Evolutionary conservation across 30 jellyfish, hydroid and myxozoan species (phyloP), one percentile per base, ranked within the genome.

Genomic region (Aurelia coerulea): DNA sequence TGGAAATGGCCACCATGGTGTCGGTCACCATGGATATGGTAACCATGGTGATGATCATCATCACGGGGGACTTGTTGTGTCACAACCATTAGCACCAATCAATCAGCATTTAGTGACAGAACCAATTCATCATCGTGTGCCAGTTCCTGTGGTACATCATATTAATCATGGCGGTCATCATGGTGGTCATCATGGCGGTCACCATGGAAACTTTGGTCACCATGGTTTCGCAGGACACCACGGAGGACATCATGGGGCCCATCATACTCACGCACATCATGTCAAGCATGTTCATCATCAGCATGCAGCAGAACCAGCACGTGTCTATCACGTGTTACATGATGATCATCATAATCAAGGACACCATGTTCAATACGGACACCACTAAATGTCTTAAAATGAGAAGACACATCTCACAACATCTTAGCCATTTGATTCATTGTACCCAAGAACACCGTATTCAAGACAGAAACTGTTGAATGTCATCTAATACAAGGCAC

Each of bases 151-250:
- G 14, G 41, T 31, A 16, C 79, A 73, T 42, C 81, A 84, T 46
- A 60, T 67, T 10, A 56, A 84, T 42, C 84, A 68, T 32, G 92
- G 79, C 5, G 92, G 85, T 17, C 86, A 83, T 42, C 74, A 41
- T 29, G 91, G 78, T 19, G 91, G 91, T 14, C 91, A 82, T 34
- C 79, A 70, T 68, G 91, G 85, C 39, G 90, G 79, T 12, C 75
- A 66, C 33, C 84, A 82, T 69, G 82, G 78, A 41, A 75, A 65
- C 62, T 85, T 74, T n/a, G 85, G 80, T 37, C 78, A 82, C 62
- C 91, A 66, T 69, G 70, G 31, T 15, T 60, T 60, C 37, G 35
- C 10, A 17, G 78, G 78, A 10, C 84, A 82, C 51, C 91, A 82
- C 37, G 90, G 83, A 41, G 88, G 76, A 14, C 75, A 66, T 19